Evolutionary conservation across 2,888 invertebrate species (phyloP).

Genomic region (Malacosoma neustria): DNA sequence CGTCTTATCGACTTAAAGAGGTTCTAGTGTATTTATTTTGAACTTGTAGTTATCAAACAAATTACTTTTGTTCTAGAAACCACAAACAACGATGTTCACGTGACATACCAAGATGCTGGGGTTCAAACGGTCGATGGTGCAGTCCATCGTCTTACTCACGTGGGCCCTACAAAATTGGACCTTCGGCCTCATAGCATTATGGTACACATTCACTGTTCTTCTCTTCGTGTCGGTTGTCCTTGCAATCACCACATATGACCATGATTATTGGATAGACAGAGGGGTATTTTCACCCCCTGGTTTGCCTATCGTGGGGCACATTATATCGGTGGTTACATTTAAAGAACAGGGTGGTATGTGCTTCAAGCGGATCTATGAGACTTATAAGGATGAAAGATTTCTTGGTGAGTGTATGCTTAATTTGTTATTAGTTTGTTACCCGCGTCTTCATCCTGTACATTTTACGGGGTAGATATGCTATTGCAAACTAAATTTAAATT

Average conservation of each 20-base stretch:
- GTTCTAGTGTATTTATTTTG: too few species aligned
- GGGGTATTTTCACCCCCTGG: conserved; percentile 58
- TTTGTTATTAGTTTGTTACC: too few species aligned
- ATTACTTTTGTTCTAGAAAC: background rate
- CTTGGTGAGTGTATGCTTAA: conserved; percentile 54
- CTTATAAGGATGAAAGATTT: conserved; percentile 43
- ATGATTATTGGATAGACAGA: conserved; percentile 53
- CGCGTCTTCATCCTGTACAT: too few species aligned
- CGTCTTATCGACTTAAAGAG: too few species aligned
- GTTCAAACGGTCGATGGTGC: conserved; percentile 43
- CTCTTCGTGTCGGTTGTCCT: conserved; percentile 25
- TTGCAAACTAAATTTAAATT: too few species aligned
- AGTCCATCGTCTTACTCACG: conserved; percentile 30
- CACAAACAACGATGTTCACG: conserved; percentile 20
- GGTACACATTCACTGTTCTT: conserved; percentile 30
- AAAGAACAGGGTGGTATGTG: conserved; percentile 62
- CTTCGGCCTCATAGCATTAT: conserved; percentile 32
- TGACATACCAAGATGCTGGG: conserved; percentile 47
- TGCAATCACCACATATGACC: conserved; percentile 50
- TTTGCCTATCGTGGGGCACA: conserved; percentile 58
- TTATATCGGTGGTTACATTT: conserved; percentile 46
- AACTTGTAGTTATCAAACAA: too few species aligned
- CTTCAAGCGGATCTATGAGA: conserved; percentile 58
- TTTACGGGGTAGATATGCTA: too few species aligned
- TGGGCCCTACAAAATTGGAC: conserved; percentile 45